A percentile compares a stretch with the other conserved stretches of the same genome.
Evolutionary conservation across 2,888 invertebrate species (phyloP).

Genomic region (Heterodera filipjevi): DNA sequence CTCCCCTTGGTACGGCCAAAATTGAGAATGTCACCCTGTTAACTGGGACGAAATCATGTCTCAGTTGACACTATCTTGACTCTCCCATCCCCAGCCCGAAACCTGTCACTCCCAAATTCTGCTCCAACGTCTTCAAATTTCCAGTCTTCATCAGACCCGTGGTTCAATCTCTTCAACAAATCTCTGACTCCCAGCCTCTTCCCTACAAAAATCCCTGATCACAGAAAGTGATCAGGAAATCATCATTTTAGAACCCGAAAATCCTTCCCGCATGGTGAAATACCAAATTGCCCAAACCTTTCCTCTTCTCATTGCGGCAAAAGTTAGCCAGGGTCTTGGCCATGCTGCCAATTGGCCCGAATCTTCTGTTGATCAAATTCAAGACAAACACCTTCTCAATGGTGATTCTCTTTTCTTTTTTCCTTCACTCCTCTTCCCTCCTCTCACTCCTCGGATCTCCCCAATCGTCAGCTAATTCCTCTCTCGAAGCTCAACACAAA

Average conservation of each 20-base stretch:
- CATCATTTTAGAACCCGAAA: not conserved
- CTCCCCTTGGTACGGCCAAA: too few species aligned
- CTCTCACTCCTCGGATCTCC: not conserved
- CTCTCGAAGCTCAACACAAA: not conserved
- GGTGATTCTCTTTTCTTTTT: not conserved
- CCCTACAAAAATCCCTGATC: too few species aligned
- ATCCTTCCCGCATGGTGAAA: not conserved
- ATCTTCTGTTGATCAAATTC: not conserved
- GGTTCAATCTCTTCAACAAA: too few species aligned
- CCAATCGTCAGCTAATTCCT: not conserved
- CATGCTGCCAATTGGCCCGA: not conserved
- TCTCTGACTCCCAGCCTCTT: not conserved
- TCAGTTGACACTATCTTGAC: not conserved
- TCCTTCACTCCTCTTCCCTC: not conserved
- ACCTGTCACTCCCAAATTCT: too few species aligned
- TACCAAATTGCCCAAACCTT: conserved; percentile 8
- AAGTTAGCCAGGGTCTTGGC: conserved; percentile 8
- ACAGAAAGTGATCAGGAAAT: not conserved
- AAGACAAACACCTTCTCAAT: too few species aligned
- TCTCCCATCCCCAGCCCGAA: not conserved
- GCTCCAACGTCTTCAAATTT: too few species aligned
- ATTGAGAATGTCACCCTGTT: not conserved
- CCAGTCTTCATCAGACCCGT: too few species aligned
- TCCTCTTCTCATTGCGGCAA: not conserved
- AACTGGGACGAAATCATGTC: not conserved